Conservation (phyloP, 2,797 vertebrate species). For the Discoglossus pictus region DNA sequence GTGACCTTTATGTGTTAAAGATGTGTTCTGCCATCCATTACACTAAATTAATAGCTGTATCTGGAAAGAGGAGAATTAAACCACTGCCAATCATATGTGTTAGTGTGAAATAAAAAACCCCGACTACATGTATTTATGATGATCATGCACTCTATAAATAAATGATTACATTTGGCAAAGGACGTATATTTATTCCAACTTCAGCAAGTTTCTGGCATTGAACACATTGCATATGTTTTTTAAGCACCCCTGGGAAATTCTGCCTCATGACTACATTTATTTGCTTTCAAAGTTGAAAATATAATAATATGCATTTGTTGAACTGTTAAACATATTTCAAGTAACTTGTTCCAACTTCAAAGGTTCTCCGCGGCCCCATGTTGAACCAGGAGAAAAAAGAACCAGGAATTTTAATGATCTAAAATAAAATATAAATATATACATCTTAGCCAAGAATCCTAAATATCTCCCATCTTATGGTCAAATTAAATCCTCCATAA, state of each 20-base stretch:
- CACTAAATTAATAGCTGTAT: neutral
- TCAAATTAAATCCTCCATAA: no score
- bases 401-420: no score
- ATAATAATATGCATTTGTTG: neutral
- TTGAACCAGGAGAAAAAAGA: no score
- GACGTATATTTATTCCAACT: neutral
- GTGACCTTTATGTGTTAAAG: slow-evolving; percentile 1
- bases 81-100: neutral
- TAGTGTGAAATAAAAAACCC: neutral
- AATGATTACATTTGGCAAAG: neutral
- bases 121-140: neutral
- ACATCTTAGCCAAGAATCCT: no score
- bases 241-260: neutral
- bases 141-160: neutral
- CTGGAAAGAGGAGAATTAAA: neutral
- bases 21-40: neutral
- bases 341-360: no score
- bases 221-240: neutral
- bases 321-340: neutral
- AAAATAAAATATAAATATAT: no score
- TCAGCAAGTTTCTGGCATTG: neutral
- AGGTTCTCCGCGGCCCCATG: no score
- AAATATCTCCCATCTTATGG: no score
- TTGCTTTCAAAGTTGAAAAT: neutral
- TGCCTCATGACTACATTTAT: neutral